Evolutionary conservation across 1,140 invertebrate genomes (phyloP).

Genomic region (Antheraea pernyi): DNA sequence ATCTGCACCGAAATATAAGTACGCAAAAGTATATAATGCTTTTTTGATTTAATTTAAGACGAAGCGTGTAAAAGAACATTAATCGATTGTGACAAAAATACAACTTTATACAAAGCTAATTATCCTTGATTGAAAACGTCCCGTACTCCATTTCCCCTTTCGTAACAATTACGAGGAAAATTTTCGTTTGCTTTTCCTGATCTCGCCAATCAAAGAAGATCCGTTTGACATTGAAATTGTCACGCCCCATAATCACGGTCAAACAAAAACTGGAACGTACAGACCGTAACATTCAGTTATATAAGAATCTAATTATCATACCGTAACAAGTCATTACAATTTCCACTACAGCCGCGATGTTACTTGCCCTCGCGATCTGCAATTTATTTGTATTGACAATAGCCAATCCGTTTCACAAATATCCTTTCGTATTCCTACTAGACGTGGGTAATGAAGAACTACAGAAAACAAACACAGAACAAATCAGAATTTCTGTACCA

Average conservation of each 20-base stretch:
- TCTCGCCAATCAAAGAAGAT: constrained; percentile 34
- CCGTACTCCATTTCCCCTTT: background rate
- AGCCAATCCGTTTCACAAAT: constrained; percentile 64
- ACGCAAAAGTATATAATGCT: no score
- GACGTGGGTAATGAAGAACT: constrained; percentile 73
- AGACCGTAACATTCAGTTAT: constrained; percentile 61
- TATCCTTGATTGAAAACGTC: background rate
- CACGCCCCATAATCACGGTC: constrained; percentile 46
- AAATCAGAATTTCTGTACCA: constrained; percentile 55
- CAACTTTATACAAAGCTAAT: background rate
- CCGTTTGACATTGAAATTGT: constrained; percentile 51
- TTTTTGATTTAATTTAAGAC: no score
- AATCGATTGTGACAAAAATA: no score
- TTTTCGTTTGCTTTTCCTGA: constrained; percentile 33
- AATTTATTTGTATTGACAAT: constrained; percentile 29
- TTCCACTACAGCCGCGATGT: constrained; percentile 46
- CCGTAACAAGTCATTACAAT: constrained; percentile 50
- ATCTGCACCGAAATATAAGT: no score
- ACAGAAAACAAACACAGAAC: constrained; percentile 53
- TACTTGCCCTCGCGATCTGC: constrained; percentile 43
- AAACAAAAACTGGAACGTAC: constrained; percentile 53
- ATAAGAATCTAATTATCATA: constrained; percentile 64
- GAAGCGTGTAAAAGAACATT: no score
- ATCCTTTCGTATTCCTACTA: constrained; percentile 65
- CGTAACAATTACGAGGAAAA: constrained; percentile 39